Conservation (phyloP, 1,140 invertebrate genomes). For the Papilio xuthus region DNA sequence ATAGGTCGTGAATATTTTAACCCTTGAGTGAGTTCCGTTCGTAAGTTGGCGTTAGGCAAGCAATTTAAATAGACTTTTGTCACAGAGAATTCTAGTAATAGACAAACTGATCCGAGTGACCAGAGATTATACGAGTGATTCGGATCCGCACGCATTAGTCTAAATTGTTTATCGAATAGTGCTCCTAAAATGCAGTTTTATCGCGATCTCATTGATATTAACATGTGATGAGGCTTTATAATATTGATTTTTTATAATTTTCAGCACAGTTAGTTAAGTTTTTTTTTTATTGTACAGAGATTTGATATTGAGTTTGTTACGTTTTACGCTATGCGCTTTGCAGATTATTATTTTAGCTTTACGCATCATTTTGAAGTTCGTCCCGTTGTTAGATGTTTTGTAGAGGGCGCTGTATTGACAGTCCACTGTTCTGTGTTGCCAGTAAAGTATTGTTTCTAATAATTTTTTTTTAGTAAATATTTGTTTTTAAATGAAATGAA, state of each 20-base stretch:
- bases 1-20: not conserved
- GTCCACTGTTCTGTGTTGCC: slow-evolving; percentile 31
- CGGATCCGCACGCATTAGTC: not conserved
- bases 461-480: not conserved
- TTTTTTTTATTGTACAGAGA: slow-evolving; percentile 64
- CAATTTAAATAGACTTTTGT: not conserved
- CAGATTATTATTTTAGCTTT: slow-evolving; percentile 47
- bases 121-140: not conserved
- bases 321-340: slow-evolving; percentile 55
- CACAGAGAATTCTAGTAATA: not conserved
- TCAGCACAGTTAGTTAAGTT: slow-evolving; percentile 66
- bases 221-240: slow-evolving; percentile 69
- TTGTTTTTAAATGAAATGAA: slow-evolving; percentile 21
- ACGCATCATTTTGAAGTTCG: slow-evolving; percentile 42
- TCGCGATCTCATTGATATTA: slow-evolving; percentile 72
- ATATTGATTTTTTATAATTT: slow-evolving; percentile 54
- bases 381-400: slow-evolving; percentile 34
- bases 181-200: slow-evolving; percentile 47
- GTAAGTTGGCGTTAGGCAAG: not conserved
- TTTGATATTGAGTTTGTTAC: slow-evolving; percentile 62
- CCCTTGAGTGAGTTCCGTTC: not conserved
- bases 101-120: not conserved
- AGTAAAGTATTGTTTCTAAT: slow-evolving; percentile 33
- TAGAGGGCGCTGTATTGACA: slow-evolving; percentile 43
- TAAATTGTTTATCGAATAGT: slow-evolving; percentile 42